These are phyloP conservation scores for Potamilus streckersoni DNA, from an alignment of 1,140 invertebrate species.

Conservation along the genomic window DNA sequence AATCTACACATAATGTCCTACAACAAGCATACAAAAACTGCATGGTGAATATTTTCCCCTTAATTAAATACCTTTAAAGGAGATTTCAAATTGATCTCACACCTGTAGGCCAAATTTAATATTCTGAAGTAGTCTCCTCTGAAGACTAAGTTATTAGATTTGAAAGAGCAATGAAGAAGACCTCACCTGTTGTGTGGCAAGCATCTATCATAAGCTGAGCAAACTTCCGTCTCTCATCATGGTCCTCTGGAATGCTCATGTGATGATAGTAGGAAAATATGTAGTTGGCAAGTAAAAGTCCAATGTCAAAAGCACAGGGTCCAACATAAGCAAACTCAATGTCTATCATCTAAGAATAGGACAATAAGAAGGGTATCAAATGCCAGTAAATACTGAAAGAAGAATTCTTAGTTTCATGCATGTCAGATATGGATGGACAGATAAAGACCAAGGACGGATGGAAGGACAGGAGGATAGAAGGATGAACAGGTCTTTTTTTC, in stretches of 20 bases:
- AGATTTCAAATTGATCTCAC: not conserved
- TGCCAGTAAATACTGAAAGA: not conserved
- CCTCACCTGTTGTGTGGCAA: constrained; percentile 42
- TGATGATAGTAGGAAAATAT: constrained; percentile 50
- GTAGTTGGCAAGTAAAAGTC: constrained; percentile 47
- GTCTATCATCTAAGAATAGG: constrained; percentile 43
- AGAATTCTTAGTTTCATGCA: not conserved
- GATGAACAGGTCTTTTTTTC: not conserved
- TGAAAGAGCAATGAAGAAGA: not conserved
- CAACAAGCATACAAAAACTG: not conserved
- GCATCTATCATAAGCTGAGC: constrained; percentile 44
- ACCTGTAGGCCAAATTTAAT: not conserved
- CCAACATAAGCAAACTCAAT: constrained; percentile 50
- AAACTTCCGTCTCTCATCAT: constrained; percentile 42
- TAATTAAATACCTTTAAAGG: not conserved
- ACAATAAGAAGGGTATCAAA: not conserved
- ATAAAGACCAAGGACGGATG: not conserved
- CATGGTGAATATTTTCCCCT: not conserved
- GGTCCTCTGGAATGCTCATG: constrained; percentile 40
- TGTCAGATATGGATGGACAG: not conserved
- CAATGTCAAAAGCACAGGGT: constrained; percentile 47
- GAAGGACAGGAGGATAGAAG: not conserved
- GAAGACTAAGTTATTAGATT: not conserved
- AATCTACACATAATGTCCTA: not conserved
- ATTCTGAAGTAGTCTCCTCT: not conserved